These are phyloP conservation scores for Clinocottus analis DNA, from an alignment of 2,113 vertebrate genomes.

Conservation along the genomic window DNA sequence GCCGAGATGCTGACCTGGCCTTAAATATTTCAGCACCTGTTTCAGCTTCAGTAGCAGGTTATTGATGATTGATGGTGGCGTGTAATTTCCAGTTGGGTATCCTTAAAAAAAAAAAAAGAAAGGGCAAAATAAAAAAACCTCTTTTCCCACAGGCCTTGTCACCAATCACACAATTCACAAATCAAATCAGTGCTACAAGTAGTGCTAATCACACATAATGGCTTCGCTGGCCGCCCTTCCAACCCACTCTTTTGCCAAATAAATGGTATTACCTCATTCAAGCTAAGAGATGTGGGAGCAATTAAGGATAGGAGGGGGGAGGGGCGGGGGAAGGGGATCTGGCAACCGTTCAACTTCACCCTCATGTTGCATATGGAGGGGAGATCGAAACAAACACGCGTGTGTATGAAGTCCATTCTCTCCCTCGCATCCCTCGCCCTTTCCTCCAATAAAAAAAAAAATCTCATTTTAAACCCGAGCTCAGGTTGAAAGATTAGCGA, in stretches of 20 bases:
- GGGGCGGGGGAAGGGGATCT: conserved; percentile 47
- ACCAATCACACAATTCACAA: conserved; percentile 71
- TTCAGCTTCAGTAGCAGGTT: conserved; percentile 58
- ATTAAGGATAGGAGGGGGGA: conserved; percentile 63
- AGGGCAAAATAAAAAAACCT: conserved; percentile 18
- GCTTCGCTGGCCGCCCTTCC: conserved; percentile 67
- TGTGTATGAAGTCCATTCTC: conserved; percentile 44
- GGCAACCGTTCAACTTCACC: conserved; percentile 72
- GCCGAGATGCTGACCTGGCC: conserved; percentile 1
- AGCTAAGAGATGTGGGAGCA: conserved; percentile 80
- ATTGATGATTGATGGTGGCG: conserved; percentile 56
- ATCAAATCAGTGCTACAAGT: conserved; percentile 63
- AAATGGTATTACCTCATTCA: conserved; percentile 81
- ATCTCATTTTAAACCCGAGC: conserved; percentile 32
- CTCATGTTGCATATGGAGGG: conserved; percentile 58
- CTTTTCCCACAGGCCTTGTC: conserved; percentile 56
- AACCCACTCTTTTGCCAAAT: conserved; percentile 63
- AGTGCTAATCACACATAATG: conserved; percentile 78
- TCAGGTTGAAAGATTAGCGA: conserved; percentile 61
- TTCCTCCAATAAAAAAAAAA: conserved; percentile 48
- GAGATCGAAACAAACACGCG: conserved; percentile 62
- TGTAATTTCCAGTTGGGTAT: conserved; percentile 42
- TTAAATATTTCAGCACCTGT: conserved; percentile 39
- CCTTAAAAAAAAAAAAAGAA: not conserved
- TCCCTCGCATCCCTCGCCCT: conserved; percentile 44